phyloP scores from a whole-genome alignment of 2,888 invertebrate species.

The Schrankia costaestrigalis region DNA sequence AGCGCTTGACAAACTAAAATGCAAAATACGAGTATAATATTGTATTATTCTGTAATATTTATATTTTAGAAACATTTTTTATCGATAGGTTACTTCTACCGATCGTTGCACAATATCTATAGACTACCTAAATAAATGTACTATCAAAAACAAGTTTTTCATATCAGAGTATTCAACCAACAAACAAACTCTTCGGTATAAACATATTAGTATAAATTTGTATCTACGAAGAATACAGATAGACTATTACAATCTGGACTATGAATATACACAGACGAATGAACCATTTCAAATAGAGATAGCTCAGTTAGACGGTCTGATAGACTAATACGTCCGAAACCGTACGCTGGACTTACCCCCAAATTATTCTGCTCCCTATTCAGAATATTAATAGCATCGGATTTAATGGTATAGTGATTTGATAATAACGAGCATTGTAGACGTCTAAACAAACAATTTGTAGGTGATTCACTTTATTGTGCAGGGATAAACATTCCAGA shows the following conservation, averaged over 20 bases:
- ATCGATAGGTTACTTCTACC: no score
- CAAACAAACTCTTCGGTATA: no score
- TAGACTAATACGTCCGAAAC: constrained; percentile 16
- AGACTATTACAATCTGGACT: constrained; percentile 20
- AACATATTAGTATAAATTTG: no score
- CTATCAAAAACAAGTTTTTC: no score
- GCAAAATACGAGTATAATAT: no score
- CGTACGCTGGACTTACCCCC: constrained; percentile 36
- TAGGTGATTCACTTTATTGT: constrained; percentile 15
- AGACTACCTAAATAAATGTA: no score
- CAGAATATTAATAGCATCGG: constrained; percentile 52
- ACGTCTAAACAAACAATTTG: constrained; percentile 33
- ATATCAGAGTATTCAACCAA: no score
- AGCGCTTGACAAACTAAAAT: no score
- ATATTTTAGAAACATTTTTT: no score
- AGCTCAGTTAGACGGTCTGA: constrained; percentile 8
- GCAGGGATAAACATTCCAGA: constrained; percentile 8
- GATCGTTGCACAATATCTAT: no score
- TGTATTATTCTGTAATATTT: no score
- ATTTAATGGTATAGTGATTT: constrained; percentile 47
- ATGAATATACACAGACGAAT: constrained; percentile 10
- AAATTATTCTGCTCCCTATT: constrained; percentile 54
- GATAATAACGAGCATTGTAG: constrained; percentile 43
- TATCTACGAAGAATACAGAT: no score
- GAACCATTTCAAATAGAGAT: constrained; percentile 10